phyloP scores from a whole-genome alignment of 2,113 vertebrate species.

The Rattus norvegicus region GRCr8 NC_086022.1:47858501-47859000 shows the following conservation, averaged over 20 bases:
- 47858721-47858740: not conserved
- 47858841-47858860: not conserved
- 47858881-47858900: not conserved
- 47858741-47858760: fast-evolving
- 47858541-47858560: not conserved
- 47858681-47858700: not conserved
- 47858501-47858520: not conserved
- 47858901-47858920: not conserved
- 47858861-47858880: not conserved
- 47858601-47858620: not conserved
- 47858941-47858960: not conserved
- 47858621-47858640: no score
- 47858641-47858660: not conserved
- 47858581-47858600: not conserved
- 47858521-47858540: not conserved
- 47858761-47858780: not conserved
- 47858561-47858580: not conserved
- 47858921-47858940: no score
- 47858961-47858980: no score
- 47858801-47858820: not conserved
- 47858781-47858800: no score
- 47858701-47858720: not conserved
- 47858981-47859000: no score
- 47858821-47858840: not conserved
- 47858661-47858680: not conserved